Evolutionary conservation across 2,113 vertebrate genomes (phyloP).

Genomic region (Oceanodroma tethys): DNA sequence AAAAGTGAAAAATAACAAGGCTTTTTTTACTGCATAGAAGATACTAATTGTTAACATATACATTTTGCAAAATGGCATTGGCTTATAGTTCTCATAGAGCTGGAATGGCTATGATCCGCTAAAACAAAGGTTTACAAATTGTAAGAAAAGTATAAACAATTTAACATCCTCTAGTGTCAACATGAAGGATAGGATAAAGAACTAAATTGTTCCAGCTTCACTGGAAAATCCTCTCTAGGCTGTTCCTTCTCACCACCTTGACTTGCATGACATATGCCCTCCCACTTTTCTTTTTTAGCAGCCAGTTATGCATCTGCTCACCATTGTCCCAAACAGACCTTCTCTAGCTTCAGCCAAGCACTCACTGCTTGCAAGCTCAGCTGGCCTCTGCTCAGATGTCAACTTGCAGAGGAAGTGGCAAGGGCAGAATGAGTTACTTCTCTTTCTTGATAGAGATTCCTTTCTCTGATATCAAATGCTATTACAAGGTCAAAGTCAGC

Average conservation of each 20-base stretch:
- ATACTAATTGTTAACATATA: background rate
- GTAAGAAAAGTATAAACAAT: background rate
- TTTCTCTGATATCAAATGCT: background rate
- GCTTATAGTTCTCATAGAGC: background rate
- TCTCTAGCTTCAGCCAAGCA: background rate
- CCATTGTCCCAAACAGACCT: background rate
- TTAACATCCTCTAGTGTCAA: background rate
- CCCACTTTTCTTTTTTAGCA: background rate
- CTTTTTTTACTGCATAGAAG: background rate
- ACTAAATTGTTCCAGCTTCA: background rate
- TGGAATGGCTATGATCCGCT: background rate
- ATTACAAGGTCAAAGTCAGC: background rate
- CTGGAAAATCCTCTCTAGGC: background rate
- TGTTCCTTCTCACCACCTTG: background rate
- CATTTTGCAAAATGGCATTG: background rate
- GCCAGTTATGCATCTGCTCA: fast-evolving
- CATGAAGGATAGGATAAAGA: background rate
- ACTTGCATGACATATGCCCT: background rate
- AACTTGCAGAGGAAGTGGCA: background rate
- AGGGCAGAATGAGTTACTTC: background rate
- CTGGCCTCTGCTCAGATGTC: background rate
- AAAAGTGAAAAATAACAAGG: background rate
- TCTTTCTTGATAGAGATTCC: background rate
- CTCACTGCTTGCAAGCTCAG: background rate
- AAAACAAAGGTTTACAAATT: background rate